Evolutionary conservation across 2,113 vertebrate species (phyloP).

Genomic region (Morone chrysops): DNA sequence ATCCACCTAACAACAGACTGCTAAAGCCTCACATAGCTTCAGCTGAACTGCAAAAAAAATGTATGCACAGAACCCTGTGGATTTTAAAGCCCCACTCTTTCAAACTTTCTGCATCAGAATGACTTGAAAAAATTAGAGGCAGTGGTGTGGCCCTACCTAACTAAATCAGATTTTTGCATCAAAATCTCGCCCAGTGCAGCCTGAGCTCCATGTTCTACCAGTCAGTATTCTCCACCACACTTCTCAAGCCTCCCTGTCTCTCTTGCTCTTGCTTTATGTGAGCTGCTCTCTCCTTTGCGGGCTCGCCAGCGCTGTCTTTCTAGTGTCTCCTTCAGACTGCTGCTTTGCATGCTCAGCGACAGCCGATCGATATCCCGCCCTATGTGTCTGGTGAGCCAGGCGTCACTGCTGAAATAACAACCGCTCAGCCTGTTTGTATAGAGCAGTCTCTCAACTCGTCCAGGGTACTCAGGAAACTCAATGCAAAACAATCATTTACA

Average conservation of each 20-base stretch:
- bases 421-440: conserved; percentile 73
- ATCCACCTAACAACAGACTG: too few relatives aligned
- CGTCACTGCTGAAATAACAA: conserved; percentile 77
- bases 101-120: not conserved
- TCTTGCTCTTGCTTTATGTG: conserved; percentile 37
- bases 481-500: conserved; percentile 77
- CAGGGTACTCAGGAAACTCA: conserved; percentile 67
- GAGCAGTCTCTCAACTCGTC: conserved; percentile 70
- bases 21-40: not conserved
- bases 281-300: conserved; percentile 25
- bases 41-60: not conserved
- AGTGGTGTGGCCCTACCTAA: not conserved
- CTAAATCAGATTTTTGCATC: conserved; percentile 13
- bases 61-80: not conserved
- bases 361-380: conserved; percentile 70
- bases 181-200: conserved; percentile 14
- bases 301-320: conserved; percentile 51
- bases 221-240: conserved; percentile 59
- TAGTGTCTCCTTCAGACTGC: conserved; percentile 73
- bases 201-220: conserved; percentile 29
- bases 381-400: conserved; percentile 62
- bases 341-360: conserved; percentile 79
- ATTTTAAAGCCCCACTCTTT: too few relatives aligned
- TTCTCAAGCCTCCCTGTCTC: conserved; percentile 18
- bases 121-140: not conserved